A percentile compares a stretch with the other conserved stretches of the same genome.
These are phyloP conservation scores for Sarcoramphus papa DNA, from an alignment of 2,797 vertebrate species.

Conservation along the genomic window DNA sequence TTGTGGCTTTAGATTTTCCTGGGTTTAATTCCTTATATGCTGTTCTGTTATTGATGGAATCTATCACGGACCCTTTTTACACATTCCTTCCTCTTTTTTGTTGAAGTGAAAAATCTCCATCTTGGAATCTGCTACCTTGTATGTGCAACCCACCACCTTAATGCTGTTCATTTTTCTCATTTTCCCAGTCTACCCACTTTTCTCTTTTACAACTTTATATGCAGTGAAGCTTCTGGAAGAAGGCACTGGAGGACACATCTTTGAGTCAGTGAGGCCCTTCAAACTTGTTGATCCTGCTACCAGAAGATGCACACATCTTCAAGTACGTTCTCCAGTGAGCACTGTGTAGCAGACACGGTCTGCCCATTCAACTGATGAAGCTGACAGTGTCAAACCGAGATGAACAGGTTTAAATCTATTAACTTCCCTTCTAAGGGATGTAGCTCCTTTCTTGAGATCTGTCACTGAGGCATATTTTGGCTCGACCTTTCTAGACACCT, in stretches of 20 bases:
- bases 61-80: not conserved
- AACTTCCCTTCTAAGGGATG: not conserved
- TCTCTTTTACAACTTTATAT: not conserved
- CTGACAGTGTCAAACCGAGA: not conserved
- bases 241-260: not conserved
- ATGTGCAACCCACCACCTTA: not conserved
- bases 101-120: not conserved
- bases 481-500: slow-evolving; percentile 34
- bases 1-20: not conserved
- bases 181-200: not conserved
- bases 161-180: not conserved
- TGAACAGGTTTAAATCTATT: not conserved
- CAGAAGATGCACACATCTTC: not conserved
- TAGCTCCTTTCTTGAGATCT: not conserved
- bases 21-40: not conserved
- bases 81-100: not conserved
- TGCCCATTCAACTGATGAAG: not conserved
- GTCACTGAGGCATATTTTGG: slow-evolving; percentile 8
- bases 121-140: not conserved
- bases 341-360: rapidly evolving
- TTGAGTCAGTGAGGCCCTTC: not conserved
- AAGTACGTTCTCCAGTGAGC: not conserved
- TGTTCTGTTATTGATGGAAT: not conserved
- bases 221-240: not conserved
- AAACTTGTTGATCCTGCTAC: rapidly evolving